Evolutionary conservation across 2,888 invertebrate genomes (phyloP).

Genomic region (Pyrochroa serraticornis): DNA sequence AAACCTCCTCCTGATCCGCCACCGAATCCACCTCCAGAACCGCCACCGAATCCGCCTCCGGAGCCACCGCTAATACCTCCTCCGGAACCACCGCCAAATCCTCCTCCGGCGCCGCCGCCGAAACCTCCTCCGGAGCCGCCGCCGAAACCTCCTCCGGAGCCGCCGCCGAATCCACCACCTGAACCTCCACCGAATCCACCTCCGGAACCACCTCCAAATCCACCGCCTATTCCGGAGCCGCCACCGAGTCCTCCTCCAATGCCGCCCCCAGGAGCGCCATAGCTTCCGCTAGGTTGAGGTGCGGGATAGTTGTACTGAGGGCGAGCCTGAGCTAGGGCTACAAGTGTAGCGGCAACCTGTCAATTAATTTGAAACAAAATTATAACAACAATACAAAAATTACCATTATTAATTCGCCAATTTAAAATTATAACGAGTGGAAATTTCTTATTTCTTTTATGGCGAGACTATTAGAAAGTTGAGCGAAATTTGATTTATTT

Average conservation of each 20-base stretch:
- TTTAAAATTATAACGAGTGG: no score
- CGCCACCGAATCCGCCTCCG: slow-evolving; percentile 51
- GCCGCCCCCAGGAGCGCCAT: background rate
- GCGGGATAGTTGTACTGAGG: slow-evolving; percentile 69
- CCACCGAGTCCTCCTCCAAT: no score
- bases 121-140: slow-evolving; percentile 45
- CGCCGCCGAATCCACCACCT: slow-evolving; percentile 35
- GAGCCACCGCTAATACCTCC: slow-evolving; percentile 56
- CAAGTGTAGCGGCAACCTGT: slow-evolving; percentile 54
- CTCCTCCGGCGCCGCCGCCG: slow-evolving; percentile 37
- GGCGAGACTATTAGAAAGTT: no score
- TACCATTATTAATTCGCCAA: no score
- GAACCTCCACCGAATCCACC: slow-evolving; percentile 31
- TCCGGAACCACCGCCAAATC: slow-evolving; percentile 50
- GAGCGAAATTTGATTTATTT: no score
- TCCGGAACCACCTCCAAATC: slow-evolving; percentile 27
- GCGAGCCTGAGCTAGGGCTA: slow-evolving; percentile 66
- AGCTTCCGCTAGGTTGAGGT: slow-evolving; percentile 30
- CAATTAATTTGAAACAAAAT: no score
- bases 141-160: slow-evolving; percentile 35
- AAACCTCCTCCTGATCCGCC: slow-evolving; percentile 30
- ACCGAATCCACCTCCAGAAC: slow-evolving; percentile 57
- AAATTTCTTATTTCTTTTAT: no score
- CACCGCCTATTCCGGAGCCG: slow-evolving; percentile 1
- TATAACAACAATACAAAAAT: no score